Conservation (phyloP, 2,113 vertebrate genomes). For the Dasyurus viverrinus region DNA sequence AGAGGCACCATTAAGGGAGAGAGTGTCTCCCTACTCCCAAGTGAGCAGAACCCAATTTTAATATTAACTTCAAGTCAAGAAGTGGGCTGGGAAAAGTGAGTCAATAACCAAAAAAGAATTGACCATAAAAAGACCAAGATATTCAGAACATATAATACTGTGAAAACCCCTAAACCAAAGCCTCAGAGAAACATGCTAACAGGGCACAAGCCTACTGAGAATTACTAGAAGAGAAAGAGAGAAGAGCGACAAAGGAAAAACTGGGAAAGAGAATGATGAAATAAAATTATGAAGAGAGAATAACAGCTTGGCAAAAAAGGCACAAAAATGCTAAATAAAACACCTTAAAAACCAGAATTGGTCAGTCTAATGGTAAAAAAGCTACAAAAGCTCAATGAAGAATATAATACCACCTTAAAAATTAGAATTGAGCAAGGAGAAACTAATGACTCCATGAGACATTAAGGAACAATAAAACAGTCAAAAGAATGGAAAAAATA, state of each 20-base stretch:
- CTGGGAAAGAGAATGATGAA: not conserved
- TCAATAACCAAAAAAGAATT: not conserved
- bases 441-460: no score
- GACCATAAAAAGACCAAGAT: not conserved
- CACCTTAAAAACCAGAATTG: no score
- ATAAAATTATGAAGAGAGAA: no score
- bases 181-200: not conserved
- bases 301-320: no score
- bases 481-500: no score
- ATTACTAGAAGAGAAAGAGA: not conserved
- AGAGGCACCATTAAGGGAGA: not conserved
- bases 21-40: not conserved
- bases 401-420: no score
- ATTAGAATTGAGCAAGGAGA: no score
- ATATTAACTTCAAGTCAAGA: not conserved
- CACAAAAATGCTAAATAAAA: no score
- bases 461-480: no score
- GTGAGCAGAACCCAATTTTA: not conserved
- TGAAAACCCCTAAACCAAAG: not conserved
- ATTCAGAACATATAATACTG: not conserved
- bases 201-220: not conserved
- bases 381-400: no score
- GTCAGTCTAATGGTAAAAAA: no score
- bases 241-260: not conserved
- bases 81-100: not conserved